Evolutionary conservation across 2,888 invertebrate genomes (phyloP).

Genomic region (Tachystola acroxantha): DNA sequence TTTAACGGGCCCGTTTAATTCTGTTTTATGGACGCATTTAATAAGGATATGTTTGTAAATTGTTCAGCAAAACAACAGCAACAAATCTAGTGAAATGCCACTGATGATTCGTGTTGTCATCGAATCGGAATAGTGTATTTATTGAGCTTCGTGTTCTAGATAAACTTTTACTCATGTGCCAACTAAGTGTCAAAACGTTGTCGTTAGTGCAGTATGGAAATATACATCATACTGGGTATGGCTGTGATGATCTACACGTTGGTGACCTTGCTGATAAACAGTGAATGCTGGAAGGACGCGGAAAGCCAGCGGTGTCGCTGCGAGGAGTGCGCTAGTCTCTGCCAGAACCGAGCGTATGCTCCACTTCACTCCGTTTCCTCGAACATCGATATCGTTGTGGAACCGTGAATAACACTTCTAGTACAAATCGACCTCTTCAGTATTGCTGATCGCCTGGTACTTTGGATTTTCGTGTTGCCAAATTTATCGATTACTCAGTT

Average conservation of each 20-base stretch:
- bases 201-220: constrained; percentile 48
- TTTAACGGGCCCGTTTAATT: constrained; percentile 3
- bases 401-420: too few relatives aligned
- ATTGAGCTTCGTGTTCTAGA: neutral
- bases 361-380: neutral
- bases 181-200: constrained; percentile 14
- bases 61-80: too few relatives aligned
- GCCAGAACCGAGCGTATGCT: constrained; percentile 15
- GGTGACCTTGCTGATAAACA: constrained; percentile 44
- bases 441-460: neutral
- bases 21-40: constrained; percentile 3
- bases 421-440: too few relatives aligned
- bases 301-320: constrained; percentile 51
- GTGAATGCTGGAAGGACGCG: constrained; percentile 49
- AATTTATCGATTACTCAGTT: neutral
- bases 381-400: neutral
- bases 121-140: too few relatives aligned
- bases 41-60: neutral
- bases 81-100: constrained; percentile 16
- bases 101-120: constrained; percentile 26
- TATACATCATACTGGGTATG: constrained; percentile 61
- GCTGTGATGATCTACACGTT: constrained; percentile 59
- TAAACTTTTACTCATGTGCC: constrained; percentile 21
- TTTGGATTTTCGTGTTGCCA: neutral
- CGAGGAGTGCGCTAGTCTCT: constrained; percentile 57